Evolutionary conservation across 2,888 invertebrate species (phyloP).

Genomic region (Caenorhabditis sp.): DNA sequence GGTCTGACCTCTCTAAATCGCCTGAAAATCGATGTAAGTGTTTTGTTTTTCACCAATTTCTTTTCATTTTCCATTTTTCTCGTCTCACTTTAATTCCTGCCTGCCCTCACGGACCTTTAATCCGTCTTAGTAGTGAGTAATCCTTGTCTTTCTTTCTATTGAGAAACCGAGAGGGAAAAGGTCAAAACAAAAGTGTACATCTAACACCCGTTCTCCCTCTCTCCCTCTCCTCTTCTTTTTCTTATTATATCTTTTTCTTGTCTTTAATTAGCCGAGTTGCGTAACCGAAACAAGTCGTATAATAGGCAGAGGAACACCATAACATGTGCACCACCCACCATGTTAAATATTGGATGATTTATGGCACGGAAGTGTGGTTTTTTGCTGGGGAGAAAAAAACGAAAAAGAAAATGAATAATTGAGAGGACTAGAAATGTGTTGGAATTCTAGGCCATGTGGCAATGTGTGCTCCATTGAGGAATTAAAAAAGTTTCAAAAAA

Average conservation of each 20-base stretch:
- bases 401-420: not conserved
- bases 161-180: too few species aligned
- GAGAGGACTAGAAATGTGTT: not conserved
- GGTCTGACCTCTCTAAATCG: conserved; percentile 29
- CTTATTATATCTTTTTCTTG: conserved; percentile 8
- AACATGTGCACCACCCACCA: not conserved
- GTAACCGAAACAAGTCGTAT: conserved; percentile 15
- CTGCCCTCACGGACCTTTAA: too few species aligned
- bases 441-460: not conserved
- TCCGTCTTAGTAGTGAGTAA: not conserved
- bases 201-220: not conserved
- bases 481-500: not conserved
- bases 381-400: not conserved
- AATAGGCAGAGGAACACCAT: conserved; percentile 3
- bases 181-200: not conserved
- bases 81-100: too few species aligned
- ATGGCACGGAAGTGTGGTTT: not conserved
- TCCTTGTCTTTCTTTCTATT: too few species aligned
- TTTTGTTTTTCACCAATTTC: too few species aligned
- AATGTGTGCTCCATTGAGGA: not conserved
- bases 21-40: conserved; percentile 42
- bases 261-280: conserved; percentile 43
- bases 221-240: not conserved
- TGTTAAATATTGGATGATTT: not conserved
- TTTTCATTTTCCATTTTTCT: too few species aligned